Conservation (phyloP, 2,888 invertebrate genomes). For the Nemurella pictetii region DNA sequence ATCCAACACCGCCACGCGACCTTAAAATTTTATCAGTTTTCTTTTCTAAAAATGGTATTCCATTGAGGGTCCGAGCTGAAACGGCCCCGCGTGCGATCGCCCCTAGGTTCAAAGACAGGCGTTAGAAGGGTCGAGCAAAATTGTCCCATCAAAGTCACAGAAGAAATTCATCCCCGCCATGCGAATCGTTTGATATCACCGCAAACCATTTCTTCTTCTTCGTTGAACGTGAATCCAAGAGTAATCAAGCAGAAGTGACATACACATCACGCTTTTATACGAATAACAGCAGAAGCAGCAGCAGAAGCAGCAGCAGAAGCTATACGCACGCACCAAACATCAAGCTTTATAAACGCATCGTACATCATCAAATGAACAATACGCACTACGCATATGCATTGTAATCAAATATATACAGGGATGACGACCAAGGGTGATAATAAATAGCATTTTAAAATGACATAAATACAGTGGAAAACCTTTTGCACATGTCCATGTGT, state of each 20-base stretch:
- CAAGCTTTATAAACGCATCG: background rate
- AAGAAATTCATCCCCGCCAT: background rate
- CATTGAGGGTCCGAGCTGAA: no score
- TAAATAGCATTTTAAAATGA: conserved; percentile 28
- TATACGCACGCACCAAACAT: background rate
- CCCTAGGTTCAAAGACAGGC: background rate
- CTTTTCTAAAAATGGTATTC: background rate
- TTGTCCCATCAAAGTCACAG: background rate
- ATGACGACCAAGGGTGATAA: conserved; percentile 10
- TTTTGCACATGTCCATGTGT: background rate
- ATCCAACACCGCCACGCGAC: background rate
- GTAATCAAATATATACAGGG: background rate
- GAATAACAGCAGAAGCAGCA: conserved; percentile 9
- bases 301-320: no score
- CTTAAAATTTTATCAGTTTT: background rate
- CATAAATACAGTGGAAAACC: conserved; percentile 15
- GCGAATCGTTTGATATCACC: conserved; percentile 10
- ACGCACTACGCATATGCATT: background rate
- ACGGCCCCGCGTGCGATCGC: no score
- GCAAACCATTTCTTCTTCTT: background rate
- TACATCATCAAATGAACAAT: conserved; percentile 16
- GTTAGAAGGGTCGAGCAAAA: background rate
- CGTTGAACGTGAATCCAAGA: background rate
- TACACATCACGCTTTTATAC: background rate
- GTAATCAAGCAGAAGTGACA: conserved; percentile 5